A percentile compares a stretch with the other conserved stretches of the same genome.
Conservation (phyloP, 2,888 invertebrate species). For the Calliphora vomitoria region DNA sequence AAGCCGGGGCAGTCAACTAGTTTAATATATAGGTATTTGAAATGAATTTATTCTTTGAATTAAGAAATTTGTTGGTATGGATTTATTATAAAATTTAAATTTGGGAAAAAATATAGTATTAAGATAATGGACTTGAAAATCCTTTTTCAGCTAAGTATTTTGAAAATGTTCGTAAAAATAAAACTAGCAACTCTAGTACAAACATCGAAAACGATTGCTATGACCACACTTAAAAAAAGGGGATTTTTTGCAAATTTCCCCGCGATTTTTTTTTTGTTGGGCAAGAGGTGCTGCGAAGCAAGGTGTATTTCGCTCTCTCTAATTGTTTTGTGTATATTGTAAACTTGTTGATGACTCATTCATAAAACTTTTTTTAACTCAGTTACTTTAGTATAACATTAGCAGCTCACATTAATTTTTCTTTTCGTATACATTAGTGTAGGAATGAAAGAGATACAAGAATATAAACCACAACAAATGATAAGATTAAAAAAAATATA, state of each 20-base stretch:
- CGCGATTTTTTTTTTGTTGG: background rate
- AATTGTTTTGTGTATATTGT: background rate
- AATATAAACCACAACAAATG: conserved; percentile 39
- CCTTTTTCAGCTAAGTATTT: no score
- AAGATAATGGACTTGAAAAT: no score
- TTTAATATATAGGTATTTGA: no score
- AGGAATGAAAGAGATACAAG: conserved; percentile 42
- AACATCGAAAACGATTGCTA: no score
- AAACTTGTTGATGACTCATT: conserved; percentile 73
- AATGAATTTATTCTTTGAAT: no score
- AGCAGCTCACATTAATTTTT: conserved; percentile 8
- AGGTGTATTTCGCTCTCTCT: background rate
- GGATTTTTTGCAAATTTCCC: conserved; percentile 4
- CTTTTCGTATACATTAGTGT: background rate
- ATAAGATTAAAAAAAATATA: conserved; percentile 33
- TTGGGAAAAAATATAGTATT: no score
- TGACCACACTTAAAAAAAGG: background rate
- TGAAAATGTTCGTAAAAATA: no score
- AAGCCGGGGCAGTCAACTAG: no score
- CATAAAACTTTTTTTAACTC: conserved; percentile 29
- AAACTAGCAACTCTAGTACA: no score
- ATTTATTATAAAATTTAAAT: no score
- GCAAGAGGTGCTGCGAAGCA: background rate
- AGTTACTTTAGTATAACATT: conserved; percentile 19
- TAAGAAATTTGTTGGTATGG: no score